Percentiles rank a stretch among this genome's conserved stretches.
Conservation (phyloP, 2,113 vertebrate species). For the Geothlypis trichas region DNA sequence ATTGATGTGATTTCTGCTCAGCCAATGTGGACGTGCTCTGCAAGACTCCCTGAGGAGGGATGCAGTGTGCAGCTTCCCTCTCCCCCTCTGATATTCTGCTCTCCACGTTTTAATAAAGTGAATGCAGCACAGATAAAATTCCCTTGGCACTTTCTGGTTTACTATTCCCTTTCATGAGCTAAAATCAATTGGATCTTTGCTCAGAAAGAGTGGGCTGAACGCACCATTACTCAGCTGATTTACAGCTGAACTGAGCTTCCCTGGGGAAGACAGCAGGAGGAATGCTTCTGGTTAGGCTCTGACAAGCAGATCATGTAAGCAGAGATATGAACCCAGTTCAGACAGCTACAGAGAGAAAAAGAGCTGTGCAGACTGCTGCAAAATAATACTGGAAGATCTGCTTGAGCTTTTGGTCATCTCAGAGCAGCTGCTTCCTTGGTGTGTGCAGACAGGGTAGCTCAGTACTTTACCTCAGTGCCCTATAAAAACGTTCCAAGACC, state of each 20-base stretch:
- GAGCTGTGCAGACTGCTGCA: not conserved
- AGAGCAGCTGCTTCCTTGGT: not conserved
- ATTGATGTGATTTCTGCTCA: not conserved
- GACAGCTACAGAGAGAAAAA: not conserved
- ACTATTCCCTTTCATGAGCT: not conserved
- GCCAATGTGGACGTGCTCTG: rapidly evolving
- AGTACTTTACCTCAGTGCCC: not conserved
- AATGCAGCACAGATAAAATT: not conserved
- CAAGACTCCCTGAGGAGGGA: not conserved
- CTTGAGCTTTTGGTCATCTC: not conserved
- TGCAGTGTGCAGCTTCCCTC: rapidly evolving
- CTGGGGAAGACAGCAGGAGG: not conserved
- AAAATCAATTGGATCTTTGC: not conserved
- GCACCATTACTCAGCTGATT: not conserved
- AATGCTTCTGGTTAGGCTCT: not conserved
- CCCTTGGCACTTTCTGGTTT: not conserved
- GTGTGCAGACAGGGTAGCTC: not conserved
- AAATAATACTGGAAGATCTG: not conserved
- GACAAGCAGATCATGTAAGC: not conserved
- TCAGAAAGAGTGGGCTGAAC: not conserved
- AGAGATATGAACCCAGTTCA: not conserved
- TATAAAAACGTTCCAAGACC: not conserved
- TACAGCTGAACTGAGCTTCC: not conserved
- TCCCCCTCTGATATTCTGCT: not conserved
- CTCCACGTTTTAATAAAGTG: not conserved